Base-by-base conservation (phyloP, 2,888 invertebrate genomes). In the Agrenia bidenticulata region DNA sequence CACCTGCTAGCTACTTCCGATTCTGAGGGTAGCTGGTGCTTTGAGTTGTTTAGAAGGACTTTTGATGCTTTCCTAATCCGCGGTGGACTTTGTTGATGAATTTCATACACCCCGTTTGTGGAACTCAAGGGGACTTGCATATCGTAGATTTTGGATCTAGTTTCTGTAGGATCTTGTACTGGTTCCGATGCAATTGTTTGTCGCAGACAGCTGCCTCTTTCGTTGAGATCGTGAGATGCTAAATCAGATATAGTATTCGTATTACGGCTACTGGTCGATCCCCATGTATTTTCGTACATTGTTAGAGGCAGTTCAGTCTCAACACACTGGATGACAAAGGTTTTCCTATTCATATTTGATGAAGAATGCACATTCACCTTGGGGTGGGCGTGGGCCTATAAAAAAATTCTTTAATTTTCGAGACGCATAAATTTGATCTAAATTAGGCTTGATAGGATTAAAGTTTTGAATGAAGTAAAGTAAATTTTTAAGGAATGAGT, bases 251-350 rank as follows among this genome's bases (percentile, higher is more conserved):
- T 49, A 4, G 75, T 76, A 63, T 75, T 75, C 49, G 76, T 76
- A 68, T 76, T 76, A 9, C 76, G 74, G 65, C 75, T 74, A 50
- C 75, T 76, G 24, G 74, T 76, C 32, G 76, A 76, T 17, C 64
- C 61, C 23, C 23, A 23, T 9, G 55, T 55, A 23, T 55, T 55
- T 27, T 55, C 32, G 24, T 55, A 17, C 32, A 17, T 17, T 45
- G 5, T 45, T 7, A 9, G 32, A 32, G 11, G 32, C 11, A 32
- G 11, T 32, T 32, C 32, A 32, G 4, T 32, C 32, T 32, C 32
- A 4, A 32, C 32, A 11, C 5, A 11, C 32, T 7, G 32, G 32
- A 32, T 32, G 32, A 32, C 32, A 32, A 7, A 32, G 32, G 11
- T 32, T 32, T 4, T 32, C 32, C 32, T 32, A 32, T n/a, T n/a